phyloP scores from a whole-genome alignment of 2,797 vertebrate species.

The Micrastur ruficollis region DNA sequence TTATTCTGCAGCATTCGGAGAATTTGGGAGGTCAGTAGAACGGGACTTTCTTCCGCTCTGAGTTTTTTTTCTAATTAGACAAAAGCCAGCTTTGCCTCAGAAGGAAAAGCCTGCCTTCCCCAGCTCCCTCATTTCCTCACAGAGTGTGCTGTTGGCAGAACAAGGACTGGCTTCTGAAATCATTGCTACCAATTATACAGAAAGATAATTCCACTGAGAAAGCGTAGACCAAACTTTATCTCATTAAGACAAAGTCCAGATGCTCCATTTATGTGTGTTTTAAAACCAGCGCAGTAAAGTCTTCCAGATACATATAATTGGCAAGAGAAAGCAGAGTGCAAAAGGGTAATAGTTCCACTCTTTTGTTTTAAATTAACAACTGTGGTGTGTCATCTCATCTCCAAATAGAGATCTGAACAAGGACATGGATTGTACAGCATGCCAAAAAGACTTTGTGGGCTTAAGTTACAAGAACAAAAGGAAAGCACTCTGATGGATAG shows the following conservation, averaged over 20 bases:
- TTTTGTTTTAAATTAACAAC: conserved; percentile 43
- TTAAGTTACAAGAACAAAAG: neutral
- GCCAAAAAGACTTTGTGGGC: neutral
- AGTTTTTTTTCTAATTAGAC: conserved; percentile 61
- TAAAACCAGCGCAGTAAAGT: conserved; percentile 44
- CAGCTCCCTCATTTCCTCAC: conserved; percentile 28
- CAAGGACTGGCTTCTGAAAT: conserved; percentile 37
- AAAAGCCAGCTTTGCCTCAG: conserved; percentile 36
- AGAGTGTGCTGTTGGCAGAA: conserved; percentile 56
- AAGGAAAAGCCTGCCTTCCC: conserved; percentile 12
- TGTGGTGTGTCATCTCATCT: neutral
- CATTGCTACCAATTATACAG: conserved; percentile 56
- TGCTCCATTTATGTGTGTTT: conserved; percentile 54
- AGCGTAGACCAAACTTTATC: conserved; percentile 62
- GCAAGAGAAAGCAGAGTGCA: conserved; percentile 28
- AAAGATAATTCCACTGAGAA: conserved; percentile 58
- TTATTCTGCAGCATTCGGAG: neutral
- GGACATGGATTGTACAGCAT: neutral
- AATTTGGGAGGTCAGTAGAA: conserved; percentile 19
- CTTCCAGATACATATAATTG: conserved; percentile 17
- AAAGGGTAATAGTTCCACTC: neutral
- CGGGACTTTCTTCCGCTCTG: neutral
- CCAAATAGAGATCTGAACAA: neutral
- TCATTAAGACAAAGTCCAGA: conserved; percentile 68
- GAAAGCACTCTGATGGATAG: neutral